Evolutionary conservation across 2,113 vertebrate genomes (phyloP).

Genomic region (Takifugu flavidus): DNA sequence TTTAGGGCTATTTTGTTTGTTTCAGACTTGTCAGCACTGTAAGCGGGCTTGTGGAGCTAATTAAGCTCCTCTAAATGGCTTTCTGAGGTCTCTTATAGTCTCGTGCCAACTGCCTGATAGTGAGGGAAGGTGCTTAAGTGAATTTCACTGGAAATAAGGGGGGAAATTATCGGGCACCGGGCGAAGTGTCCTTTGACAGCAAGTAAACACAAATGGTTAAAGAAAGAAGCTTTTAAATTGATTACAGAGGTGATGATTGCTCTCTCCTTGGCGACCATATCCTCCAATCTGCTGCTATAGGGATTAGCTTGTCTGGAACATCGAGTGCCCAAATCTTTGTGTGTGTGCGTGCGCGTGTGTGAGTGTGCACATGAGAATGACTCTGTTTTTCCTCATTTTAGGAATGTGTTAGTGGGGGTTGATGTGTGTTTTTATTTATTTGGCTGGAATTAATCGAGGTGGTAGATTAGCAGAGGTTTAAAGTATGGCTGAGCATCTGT

Average conservation of each 20-base stretch:
- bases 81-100: slow-evolving; percentile 35
- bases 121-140: slow-evolving; percentile 37
- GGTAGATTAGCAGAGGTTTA: slow-evolving; percentile 55
- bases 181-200: slow-evolving; percentile 7
- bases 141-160: slow-evolving; percentile 24
- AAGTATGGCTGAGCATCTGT: slow-evolving; percentile 28
- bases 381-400: no score
- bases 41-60: slow-evolving; percentile 32
- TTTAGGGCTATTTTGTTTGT: slow-evolving; percentile 58
- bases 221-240: not conserved
- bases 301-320: slow-evolving; percentile 56
- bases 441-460: slow-evolving; percentile 35
- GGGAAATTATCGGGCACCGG: slow-evolving; percentile 1
- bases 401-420: no score
- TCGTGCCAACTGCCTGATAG: slow-evolving; percentile 21
- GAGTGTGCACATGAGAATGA: not conserved
- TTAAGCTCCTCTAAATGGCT: slow-evolving; percentile 43
- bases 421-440: slow-evolving; percentile 18
- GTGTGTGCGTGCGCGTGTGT: not conserved
- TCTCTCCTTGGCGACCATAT: slow-evolving; percentile 24
- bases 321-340: slow-evolving; percentile 39
- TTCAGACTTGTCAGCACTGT: slow-evolving; percentile 26
- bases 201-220: slow-evolving; percentile 1
- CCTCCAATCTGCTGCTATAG: slow-evolving; percentile 39
- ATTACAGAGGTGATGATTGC: slow-evolving; percentile 32